phyloP scores from a whole-genome alignment of 2,888 invertebrate species.

The Aradus depressus region DNA sequence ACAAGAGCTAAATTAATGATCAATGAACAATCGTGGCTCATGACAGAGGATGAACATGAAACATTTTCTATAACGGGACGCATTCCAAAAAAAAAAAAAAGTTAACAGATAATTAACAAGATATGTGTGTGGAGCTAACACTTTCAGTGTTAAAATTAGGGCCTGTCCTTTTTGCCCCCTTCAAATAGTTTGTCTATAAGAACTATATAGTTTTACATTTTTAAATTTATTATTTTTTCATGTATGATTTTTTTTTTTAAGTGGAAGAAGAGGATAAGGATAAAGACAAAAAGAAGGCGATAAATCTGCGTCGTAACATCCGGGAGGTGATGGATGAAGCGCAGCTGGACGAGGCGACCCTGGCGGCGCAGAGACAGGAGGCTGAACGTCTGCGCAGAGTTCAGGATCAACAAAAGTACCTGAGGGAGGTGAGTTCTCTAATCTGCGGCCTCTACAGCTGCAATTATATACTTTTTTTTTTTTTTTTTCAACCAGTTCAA shows the following conservation, averaged over 20 bases:
- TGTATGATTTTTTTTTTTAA: background rate
- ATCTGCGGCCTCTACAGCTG: too few relatives aligned
- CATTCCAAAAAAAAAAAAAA: constrained; percentile 7
- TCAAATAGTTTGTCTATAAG: background rate
- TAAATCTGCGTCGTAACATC: constrained; percentile 72
- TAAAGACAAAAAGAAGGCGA: constrained; percentile 40
- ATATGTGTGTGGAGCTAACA: background rate
- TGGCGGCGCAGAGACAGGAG: constrained; percentile 86
- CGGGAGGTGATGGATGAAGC: constrained; percentile 89
- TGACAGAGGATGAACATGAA: constrained; percentile 6
- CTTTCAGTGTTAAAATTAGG: background rate
- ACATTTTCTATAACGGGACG: constrained; percentile 6
- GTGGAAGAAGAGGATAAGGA: constrained; percentile 35
- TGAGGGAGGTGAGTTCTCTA: constrained; percentile 49
- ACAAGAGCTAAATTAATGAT: too few relatives aligned
- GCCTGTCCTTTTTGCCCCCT: background rate
- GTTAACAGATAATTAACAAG: background rate
- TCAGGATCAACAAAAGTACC: constrained; percentile 72
- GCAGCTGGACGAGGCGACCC: constrained; percentile 81
- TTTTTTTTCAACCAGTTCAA: too few relatives aligned
- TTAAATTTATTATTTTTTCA: background rate
- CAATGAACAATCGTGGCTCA: too few relatives aligned
- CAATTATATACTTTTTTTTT: too few relatives aligned
- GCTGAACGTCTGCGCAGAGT: constrained; percentile 74
- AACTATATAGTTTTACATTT: background rate